Percentiles rank a stretch among this genome's conserved stretches.
Evolutionary conservation across 2,888 invertebrate genomes (phyloP).

Genomic region (Geotrupes spiniger): DNA sequence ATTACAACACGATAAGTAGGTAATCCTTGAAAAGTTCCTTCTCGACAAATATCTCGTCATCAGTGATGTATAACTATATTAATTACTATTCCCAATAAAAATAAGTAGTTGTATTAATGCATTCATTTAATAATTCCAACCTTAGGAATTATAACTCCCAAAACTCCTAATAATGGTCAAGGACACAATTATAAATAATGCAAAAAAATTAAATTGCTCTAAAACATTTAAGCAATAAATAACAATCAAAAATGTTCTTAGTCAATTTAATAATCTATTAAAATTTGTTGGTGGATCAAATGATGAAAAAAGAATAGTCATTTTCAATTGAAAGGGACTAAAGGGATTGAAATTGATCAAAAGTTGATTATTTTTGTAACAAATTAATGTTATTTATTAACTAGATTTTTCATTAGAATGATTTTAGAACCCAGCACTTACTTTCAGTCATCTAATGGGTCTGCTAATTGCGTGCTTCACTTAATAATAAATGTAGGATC

Average conservation of each 20-base stretch:
- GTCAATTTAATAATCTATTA: conserved; percentile 51
- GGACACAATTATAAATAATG: conserved; percentile 1
- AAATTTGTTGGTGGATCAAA: conserved; percentile 40
- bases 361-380: conserved; percentile 62
- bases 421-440: conserved; percentile 57
- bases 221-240: conserved; percentile 44
- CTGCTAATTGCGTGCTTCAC: conserved; percentile 55
- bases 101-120: conserved; percentile 55
- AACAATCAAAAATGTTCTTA: not conserved
- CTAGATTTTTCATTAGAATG: conserved; percentile 60
- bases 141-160: conserved; percentile 46
- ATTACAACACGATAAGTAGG: too few relatives aligned
- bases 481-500: conserved; percentile 58
- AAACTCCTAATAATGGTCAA: conserved; percentile 45
- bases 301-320: conserved; percentile 51
- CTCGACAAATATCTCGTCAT: conserved; percentile 62
- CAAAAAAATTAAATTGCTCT: not conserved
- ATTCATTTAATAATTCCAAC: conserved; percentile 60
- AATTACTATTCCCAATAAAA: conserved; percentile 54
- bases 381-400: conserved; percentile 61
- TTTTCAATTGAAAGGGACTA: conserved; percentile 61
- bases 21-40: conserved; percentile 72
- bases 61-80: conserved; percentile 60
- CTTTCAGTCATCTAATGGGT: conserved; percentile 63
- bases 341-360: conserved; percentile 65